Conservation (phyloP, 64 coral and sea anemone genomes). For the Dendrophyllia cribrosa region DNA sequence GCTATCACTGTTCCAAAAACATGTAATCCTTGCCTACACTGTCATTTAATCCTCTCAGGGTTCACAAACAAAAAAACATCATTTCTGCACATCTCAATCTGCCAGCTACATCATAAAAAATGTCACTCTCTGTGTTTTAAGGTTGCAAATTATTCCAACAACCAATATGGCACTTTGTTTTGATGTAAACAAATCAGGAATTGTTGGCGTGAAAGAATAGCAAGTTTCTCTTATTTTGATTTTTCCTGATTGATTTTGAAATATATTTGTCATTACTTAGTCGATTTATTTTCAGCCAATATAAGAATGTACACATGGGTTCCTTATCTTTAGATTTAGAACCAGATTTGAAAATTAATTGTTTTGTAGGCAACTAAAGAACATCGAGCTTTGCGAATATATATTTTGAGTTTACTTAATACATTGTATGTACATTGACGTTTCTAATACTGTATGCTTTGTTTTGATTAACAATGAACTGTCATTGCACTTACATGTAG, state of each 20-base stretch:
- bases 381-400: too few species aligned
- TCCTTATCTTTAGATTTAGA: neutral
- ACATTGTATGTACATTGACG: too few species aligned
- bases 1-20: neutral
- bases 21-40: neutral
- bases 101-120: neutral
- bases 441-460: too few species aligned
- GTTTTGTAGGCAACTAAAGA: neutral
- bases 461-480: too few species aligned
- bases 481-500: too few species aligned
- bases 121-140: neutral
- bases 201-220: conserved; percentile 3
- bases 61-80: neutral
- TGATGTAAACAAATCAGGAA: conserved; percentile 31
- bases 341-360: neutral
- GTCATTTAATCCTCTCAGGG: neutral
- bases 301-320: neutral
- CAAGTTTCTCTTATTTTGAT: neutral
- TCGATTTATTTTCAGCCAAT: neutral
- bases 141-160: neutral
- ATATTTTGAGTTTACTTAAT: too few species aligned
- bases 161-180: conserved; percentile 42
- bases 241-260: conserved; percentile 1
- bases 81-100: neutral
- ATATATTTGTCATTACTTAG: neutral